Evolutionary conservation across 2,888 invertebrate species (phyloP), one percentile per base, ranked within the genome.

Genomic region (Mamestra brassicae): DNA sequence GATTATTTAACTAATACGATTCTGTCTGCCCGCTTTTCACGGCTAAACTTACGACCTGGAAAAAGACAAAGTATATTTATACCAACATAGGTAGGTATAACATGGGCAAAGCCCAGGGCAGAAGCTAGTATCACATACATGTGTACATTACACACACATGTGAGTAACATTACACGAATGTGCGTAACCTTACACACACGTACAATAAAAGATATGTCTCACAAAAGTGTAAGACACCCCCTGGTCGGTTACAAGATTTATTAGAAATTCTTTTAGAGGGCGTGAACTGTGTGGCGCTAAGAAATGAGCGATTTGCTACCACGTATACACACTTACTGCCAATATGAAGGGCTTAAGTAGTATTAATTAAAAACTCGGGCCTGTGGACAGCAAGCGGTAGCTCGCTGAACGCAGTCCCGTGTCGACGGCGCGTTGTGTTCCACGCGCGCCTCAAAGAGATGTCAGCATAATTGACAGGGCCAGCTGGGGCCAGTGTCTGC

Each of bases 191-290:
- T 13, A 26, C 57, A 58, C 45, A 78, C 58, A 36, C 4, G 11
- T n/a, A 69, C 52, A 66, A 52, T 60, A 62, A 45, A 71, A 68
- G 63, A 63, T 55, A 54, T 73, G 47, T 79, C 63, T 64, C 17
- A 65, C 55, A 66, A 34, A 70, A 69, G 54, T 50, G 36, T 54
- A 54, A 76, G 69, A 26, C 26, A 64, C 66, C 63, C 81, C 63
- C 69, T 71, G 58, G 72, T 61, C 68, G 73, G 71, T 61, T 73
- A 68, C 55, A 73, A 77, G 81, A 84, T 84, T 78, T 84, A 84
- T 84, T 74, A 74, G 78, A 76, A 84, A 73, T 84, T 76, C 81
- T 74, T 78, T 65, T 13, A 55, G 54, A 68, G 69, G 73, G 83
- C 81, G 55, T 76, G 63, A 74, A 62, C 73, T 79, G 36, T 63